A percentile compares a stretch with the other conserved stretches of the same genome.
These are phyloP conservation scores for Frankliniella fusca DNA, from an alignment of 2,888 invertebrate genomes.

Conservation along the genomic window DNA sequence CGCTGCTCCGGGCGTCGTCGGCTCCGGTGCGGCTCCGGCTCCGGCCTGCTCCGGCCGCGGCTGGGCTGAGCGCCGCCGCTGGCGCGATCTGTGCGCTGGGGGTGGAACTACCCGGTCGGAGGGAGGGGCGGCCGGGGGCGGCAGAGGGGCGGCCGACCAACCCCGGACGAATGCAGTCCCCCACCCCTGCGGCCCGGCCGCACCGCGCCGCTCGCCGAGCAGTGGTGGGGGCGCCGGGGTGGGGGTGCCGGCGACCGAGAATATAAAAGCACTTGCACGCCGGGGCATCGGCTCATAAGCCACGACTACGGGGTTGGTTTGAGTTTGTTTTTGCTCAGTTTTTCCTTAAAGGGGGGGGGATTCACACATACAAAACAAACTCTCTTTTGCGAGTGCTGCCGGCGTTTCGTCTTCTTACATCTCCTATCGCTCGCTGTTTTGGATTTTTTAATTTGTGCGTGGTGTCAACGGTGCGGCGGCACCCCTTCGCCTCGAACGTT, in stretches of 20 bases:
- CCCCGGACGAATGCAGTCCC: conserved; percentile 31
- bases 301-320: conserved; percentile 37
- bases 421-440: background rate
- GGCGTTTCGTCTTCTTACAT: background rate
- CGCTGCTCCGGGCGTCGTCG: no score
- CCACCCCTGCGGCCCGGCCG: conserved; percentile 28
- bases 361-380: background rate
- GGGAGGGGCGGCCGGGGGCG: background rate
- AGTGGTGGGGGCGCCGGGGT: conserved; percentile 36
- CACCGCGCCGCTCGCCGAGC: conserved; percentile 31
- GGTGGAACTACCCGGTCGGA: conserved; percentile 44
- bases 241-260: conserved; percentile 34
- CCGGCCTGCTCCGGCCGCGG: no score
- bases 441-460: background rate
- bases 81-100: conserved; percentile 47
- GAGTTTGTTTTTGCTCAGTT: conserved; percentile 28
- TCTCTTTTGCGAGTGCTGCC: conserved; percentile 22
- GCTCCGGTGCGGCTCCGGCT: no score
- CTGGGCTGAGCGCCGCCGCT: conserved; percentile 35
- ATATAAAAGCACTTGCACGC: conserved; percentile 37
- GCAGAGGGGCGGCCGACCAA: conserved; percentile 33
- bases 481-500: background rate
- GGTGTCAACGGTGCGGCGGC: background rate
- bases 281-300: conserved; percentile 35
- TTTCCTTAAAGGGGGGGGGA: conserved; percentile 14